Evolutionary conservation across 1,140 invertebrate genomes (phyloP).

Genomic region (Maniola jurtina): DNA sequence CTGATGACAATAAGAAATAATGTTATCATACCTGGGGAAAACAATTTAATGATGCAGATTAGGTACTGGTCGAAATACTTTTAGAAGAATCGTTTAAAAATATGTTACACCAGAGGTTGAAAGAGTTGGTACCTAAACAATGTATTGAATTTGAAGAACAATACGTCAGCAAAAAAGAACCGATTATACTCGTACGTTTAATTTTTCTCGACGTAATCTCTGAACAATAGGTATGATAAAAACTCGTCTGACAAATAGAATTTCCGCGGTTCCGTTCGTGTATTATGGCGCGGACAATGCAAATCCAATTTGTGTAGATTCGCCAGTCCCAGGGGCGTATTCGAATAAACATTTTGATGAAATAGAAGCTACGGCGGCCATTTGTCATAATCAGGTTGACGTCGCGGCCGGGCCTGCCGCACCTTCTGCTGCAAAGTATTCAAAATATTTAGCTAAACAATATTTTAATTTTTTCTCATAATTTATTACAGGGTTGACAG

Average conservation of each 20-base stretch:
- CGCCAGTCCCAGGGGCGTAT: conserved; percentile 38
- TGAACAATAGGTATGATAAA: conserved; percentile 15
- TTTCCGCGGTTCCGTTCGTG: conserved; percentile 17
- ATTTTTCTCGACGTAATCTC: conserved; percentile 3
- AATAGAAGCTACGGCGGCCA: conserved; percentile 47
- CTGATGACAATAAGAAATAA: background rate
- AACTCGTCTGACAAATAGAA: conserved; percentile 16
- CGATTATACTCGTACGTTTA: conserved; percentile 2
- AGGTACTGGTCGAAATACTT: too few species aligned
- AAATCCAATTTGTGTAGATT: conserved; percentile 50
- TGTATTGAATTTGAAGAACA: background rate
- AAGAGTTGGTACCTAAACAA: background rate
- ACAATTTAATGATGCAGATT: too few species aligned
- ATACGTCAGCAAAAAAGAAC: background rate
- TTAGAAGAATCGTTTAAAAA: background rate
- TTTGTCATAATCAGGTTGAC: conserved; percentile 70
- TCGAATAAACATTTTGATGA: conserved; percentile 65
- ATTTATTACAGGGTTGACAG: background rate
- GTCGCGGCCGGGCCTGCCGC: conserved; percentile 46
- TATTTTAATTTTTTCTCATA: background rate
- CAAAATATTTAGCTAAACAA: conserved; percentile 11
- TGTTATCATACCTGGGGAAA: too few species aligned
- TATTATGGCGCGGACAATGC: conserved; percentile 47
- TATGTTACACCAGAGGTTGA: background rate
- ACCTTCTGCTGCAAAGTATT: conserved; percentile 38